Evolutionary conservation across 2,888 invertebrate genomes (phyloP), one percentile per base, ranked within the genome.

Genomic region (Rhodophaea formosa): DNA sequence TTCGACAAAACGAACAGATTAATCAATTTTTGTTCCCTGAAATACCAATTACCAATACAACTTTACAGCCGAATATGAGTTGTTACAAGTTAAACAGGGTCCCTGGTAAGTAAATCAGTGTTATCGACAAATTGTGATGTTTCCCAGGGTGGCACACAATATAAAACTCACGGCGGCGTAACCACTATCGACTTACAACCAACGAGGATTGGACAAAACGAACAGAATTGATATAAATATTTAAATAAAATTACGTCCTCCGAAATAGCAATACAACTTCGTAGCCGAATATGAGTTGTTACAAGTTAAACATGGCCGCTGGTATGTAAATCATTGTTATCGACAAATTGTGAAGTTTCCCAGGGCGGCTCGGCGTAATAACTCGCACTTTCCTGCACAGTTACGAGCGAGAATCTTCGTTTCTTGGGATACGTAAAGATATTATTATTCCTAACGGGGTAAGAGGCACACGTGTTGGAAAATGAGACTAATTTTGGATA

Each of bases 71-170:
- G 46, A 45, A 32, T 45, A 35, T 46, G 46, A 54, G 15, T 44
- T 54, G 10, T 54, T 45, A 46, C 17, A 55, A 46, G 15, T 45
- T 17, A 45, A 55, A 55, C 46, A 43, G 35, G 42, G 46, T 42
- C 43, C 32, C 35, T 51, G 52, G 14, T 52, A 62, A 62, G 59
- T 62, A 63, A 62, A 63, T 62, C 57, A 59, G 57, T 60, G 61
- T 63, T 65, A 62, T 63, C 60, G 58, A 59, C 59, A 58, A 60
- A 62, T 59, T 61, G 65, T 64, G 62, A 62, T 58, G 60, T 65
- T 60, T 56, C 59, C 43, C n/a, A 57, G 56, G 44, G 44, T 12
- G 14, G 32, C 35, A n/a, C n/a, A n/a, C n/a, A n/a, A n/a, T n/a
- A n/a, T n/a, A n/a, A n/a, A n/a, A n/a, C n/a, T n/a, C n/a, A n/a